These are phyloP conservation scores for Melieria omissa DNA, from an alignment of 2,888 invertebrate genomes.

Conservation along the genomic window DNA sequence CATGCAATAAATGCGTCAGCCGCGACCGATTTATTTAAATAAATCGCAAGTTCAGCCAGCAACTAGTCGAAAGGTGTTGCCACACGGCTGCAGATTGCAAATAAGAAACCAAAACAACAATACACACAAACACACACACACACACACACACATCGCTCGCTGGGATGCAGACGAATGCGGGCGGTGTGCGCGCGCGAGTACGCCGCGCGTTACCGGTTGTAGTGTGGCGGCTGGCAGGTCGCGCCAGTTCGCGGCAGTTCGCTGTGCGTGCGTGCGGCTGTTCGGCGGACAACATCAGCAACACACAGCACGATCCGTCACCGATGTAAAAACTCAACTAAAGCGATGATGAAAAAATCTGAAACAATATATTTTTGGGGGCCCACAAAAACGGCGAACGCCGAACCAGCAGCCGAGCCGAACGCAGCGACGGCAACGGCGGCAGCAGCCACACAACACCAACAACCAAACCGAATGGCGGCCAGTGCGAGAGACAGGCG, in stretches of 20 bases:
- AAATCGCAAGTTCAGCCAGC: neutral
- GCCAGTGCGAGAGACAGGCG: slow-evolving; percentile 17
- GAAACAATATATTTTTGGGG: slow-evolving; percentile 68
- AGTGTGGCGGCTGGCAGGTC: neutral
- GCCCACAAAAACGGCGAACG: slow-evolving; percentile 46
- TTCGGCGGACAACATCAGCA: slow-evolving; percentile 46
- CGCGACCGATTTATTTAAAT: slow-evolving; percentile 14
- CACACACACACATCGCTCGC: slow-evolving; percentile 6
- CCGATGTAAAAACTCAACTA: slow-evolving; percentile 69
- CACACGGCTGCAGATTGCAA: neutral
- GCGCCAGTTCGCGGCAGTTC: slow-evolving; percentile 16
- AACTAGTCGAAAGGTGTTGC: slow-evolving; percentile 3
- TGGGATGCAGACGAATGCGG: neutral
- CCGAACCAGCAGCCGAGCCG: slow-evolving; percentile 28
- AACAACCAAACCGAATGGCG: slow-evolving; percentile 28
- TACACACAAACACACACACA: slow-evolving; percentile 7
- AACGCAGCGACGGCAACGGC: slow-evolving; percentile 17
- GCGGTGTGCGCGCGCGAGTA: too few relatives aligned
- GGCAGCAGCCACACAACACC: slow-evolving; percentile 28
- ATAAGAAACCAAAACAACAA: neutral
- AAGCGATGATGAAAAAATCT: slow-evolving; percentile 68
- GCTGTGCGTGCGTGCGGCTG: slow-evolving; percentile 31
- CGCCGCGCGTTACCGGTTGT: neutral
- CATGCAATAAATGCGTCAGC: slow-evolving; percentile 13
- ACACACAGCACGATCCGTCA: slow-evolving; percentile 67